Base-by-base conservation (phyloP, 2,888 invertebrate genomes). In the Cryptophagus acutangulus region DNA sequence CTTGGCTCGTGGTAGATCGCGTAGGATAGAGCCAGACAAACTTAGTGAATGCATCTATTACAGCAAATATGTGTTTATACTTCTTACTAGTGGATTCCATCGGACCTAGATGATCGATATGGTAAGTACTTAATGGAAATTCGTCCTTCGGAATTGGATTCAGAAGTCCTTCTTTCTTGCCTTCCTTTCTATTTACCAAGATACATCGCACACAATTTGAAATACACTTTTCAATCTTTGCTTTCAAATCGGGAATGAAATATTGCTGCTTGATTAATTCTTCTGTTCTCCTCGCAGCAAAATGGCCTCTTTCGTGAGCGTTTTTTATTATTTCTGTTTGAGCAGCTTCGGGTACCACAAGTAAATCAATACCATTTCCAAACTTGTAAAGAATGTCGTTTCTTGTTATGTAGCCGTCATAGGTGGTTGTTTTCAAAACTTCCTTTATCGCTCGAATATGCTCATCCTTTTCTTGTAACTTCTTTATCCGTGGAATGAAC, bases 21-120 rank as follows among this genome's bases (percentile, higher is more conserved):
- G 56, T 58, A 1, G 58, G 46, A 41, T 61, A 61, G 2, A 63
- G 16, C 62, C 60, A 62, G 1, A 45, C 45, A 39, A 59, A 64
- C 38, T 64, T 64, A 1, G 57, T 47, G 33, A 62, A 62, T 1
- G 41, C 54, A 33, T 65, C 63, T 3, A 61, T 43, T 0, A 62
- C 47, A 0, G 60, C 61, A 0, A 69, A 51, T 1, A 70, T 59
- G 20, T 67, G 36, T 8, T 46, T 37, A 34, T 59, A 59, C 29
- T 40, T 46, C 26, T 59, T 58, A 13, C 44, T 45, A 0, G 55
- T 59, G 1, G 48, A 46, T 16, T 18, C 36, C 2, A 57, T 20
- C 6, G 57, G 55, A 28, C 60, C 57, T 28, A 55, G 40, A 38
- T 59, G 58, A 33, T 58, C 58, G 2, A 52, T 30, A 34, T 60